A percentile compares a stretch with the other conserved stretches of the same genome.
Conservation (phyloP, 2,797 vertebrate species). For the Eremophila alpestris region DNA sequence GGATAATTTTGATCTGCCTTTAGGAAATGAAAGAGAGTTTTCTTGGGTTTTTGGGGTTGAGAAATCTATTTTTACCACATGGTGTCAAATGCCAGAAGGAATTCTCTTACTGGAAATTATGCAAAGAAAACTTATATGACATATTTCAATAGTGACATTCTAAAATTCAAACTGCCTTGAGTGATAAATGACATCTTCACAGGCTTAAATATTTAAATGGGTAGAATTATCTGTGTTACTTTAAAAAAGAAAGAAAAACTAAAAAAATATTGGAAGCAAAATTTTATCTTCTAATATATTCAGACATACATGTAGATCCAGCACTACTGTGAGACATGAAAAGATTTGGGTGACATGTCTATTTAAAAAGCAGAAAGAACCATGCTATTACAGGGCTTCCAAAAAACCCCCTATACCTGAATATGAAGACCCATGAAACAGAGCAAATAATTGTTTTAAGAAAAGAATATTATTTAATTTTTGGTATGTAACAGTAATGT, state of each 20-base stretch:
- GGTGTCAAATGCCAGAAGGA: not conserved
- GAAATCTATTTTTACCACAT: not conserved
- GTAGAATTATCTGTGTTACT: not conserved
- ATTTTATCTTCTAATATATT: not conserved
- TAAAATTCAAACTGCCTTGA: not conserved
- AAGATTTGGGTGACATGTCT: not conserved
- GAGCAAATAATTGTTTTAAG: not conserved
- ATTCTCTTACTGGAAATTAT: not conserved
- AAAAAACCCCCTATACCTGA: rapidly evolving
- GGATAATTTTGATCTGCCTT: not conserved
- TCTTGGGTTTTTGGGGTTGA: not conserved
- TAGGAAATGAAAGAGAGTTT: not conserved
- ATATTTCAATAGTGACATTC: not conserved
- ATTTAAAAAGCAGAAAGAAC: not conserved
- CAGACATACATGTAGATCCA: not conserved
- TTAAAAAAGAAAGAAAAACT: not conserved
- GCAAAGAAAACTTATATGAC: not conserved
- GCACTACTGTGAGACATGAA: not conserved
- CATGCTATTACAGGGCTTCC: not conserved
- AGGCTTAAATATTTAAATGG: not conserved
- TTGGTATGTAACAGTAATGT: not conserved
- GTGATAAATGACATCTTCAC: not conserved
- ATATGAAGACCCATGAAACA: not conserved
- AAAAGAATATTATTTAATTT: not conserved
- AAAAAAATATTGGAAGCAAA: not conserved